phyloP scores from a whole-genome alignment of 2,113 vertebrate species.

The Cheilinus undulatus region DNA sequence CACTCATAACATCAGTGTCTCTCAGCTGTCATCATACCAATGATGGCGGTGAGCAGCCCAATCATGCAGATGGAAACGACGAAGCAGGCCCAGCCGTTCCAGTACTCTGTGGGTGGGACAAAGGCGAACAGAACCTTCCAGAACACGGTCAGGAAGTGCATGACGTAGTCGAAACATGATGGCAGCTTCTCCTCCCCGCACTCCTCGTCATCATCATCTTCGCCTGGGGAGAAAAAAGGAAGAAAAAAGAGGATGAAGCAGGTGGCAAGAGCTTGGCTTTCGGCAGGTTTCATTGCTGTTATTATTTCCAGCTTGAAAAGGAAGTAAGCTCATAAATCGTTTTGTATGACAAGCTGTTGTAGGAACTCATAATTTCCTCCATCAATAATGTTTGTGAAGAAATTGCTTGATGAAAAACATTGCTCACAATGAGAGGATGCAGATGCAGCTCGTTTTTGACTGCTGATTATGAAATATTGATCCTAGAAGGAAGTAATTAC shows the following conservation, averaged over 20 bases:
- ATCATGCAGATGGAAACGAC: slow-evolving; percentile 98
- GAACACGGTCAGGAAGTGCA: slow-evolving; percentile 99
- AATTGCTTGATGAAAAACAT: no score
- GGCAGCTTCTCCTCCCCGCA: slow-evolving; percentile 98
- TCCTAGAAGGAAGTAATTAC: no score
- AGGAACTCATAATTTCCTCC: not conserved
- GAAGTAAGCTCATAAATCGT: not conserved
- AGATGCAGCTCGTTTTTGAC: no score
- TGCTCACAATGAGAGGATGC: no score
- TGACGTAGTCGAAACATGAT: slow-evolving; percentile 99
- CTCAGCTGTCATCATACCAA: slow-evolving; percentile 65
- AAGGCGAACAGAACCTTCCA: slow-evolving; percentile 99
- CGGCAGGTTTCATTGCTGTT: not conserved
- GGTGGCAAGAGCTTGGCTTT: no score
- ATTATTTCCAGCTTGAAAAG: no score
- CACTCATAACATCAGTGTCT: not conserved
- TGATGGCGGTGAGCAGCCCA: slow-evolving; percentile 95
- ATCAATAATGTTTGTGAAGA: no score
- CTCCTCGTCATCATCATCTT: slow-evolving; percentile 96
- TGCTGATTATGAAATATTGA: no score
- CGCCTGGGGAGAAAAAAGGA: slow-evolving; percentile 62
- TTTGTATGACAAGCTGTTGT: not conserved
- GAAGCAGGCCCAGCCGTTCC: slow-evolving; percentile 99
- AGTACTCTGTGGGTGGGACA: slow-evolving; percentile 98
- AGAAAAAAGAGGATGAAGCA: not conserved